These are phyloP conservation scores for Dolichoris vasculosae DNA, from an alignment of 1,140 invertebrate genomes.

Conservation along the genomic window DNA sequence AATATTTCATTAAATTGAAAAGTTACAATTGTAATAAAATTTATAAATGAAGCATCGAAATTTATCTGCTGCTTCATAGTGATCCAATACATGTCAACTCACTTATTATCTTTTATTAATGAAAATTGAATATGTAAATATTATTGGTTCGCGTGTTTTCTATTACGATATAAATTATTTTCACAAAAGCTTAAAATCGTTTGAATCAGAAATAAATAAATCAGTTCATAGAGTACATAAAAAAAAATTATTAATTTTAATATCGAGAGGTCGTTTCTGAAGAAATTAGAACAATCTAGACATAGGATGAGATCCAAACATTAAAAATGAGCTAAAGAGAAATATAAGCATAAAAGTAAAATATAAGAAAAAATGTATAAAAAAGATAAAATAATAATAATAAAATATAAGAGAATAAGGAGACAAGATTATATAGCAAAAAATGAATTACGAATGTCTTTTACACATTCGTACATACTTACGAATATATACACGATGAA, in stretches of 20 bases:
- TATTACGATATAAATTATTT: too few species aligned
- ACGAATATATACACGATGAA: too few species aligned
- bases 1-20: neutral
- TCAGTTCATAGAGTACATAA: neutral
- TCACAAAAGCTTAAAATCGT: neutral
- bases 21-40: neutral
- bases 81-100: neutral
- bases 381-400: neutral
- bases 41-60: neutral
- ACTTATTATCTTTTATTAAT: slow-evolving; percentile 29
- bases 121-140: neutral
- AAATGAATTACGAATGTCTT: neutral
- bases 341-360: too few species aligned
- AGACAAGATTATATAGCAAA: neutral
- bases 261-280: neutral
- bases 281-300: neutral
- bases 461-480: neutral
- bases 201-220: slow-evolving; percentile 7
- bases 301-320: too few species aligned
- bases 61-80: neutral
- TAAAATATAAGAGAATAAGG: neutral
- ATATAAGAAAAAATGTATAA: too few species aligned
- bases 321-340: too few species aligned
- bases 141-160: neutral
- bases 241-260: neutral